phyloP scores from a whole-genome alignment of 2,797 vertebrate species.

The Morus bassanus region DNA sequence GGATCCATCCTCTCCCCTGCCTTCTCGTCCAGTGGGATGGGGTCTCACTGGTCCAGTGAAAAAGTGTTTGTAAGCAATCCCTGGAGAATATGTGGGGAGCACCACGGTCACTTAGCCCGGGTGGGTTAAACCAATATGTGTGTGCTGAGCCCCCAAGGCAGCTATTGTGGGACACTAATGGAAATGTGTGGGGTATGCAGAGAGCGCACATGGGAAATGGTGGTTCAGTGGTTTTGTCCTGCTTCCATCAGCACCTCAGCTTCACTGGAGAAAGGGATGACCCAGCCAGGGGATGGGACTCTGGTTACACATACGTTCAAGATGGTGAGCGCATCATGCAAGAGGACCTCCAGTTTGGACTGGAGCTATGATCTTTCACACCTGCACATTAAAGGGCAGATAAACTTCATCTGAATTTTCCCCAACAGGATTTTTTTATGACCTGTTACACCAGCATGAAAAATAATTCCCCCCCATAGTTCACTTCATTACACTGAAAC shows the following conservation, averaged over 20 bases:
- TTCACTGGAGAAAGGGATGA: neutral
- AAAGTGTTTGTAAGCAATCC: neutral
- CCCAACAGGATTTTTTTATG: neutral
- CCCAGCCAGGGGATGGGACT: neutral
- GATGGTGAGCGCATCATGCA: neutral
- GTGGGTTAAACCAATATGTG: neutral
- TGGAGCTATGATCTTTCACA: neutral
- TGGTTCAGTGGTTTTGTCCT: neutral
- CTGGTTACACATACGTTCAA: fast-evolving
- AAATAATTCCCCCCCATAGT: neutral
- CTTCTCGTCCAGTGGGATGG: neutral
- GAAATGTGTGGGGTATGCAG: neutral
- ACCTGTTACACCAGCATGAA: neutral
- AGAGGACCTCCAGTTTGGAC: neutral
- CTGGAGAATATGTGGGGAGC: neutral
- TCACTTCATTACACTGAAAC: neutral
- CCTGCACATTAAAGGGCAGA: neutral
- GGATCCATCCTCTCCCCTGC: neutral
- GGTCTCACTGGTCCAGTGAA: neutral
- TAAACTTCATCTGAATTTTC: neutral
- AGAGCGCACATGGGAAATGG: neutral
- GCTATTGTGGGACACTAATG: neutral
- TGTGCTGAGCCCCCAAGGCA: neutral
- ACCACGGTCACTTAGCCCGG: neutral
- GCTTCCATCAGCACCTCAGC: neutral